A percentile compares a stretch with the other conserved stretches of the same genome.
These are phyloP conservation scores for Apodemia mormo DNA, from an alignment of 2,888 invertebrate genomes.

Conservation along the genomic window DNA sequence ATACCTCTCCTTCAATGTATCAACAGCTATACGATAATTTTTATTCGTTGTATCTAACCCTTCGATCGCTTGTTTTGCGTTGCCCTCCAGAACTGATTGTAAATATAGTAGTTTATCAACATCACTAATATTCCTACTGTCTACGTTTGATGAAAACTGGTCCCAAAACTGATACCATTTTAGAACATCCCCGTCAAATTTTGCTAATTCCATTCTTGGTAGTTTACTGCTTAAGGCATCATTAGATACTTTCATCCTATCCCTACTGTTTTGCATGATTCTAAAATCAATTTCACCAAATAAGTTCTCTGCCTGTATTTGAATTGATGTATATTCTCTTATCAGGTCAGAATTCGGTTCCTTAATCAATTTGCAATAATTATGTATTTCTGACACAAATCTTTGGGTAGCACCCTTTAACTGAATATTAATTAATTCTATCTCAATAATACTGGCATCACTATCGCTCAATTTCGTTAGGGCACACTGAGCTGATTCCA, in stretches of 20 bases:
- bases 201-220: slow-evolving; percentile 31
- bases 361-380: too few species aligned
- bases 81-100: too few species aligned
- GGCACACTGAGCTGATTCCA: too few species aligned
- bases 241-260: neutral
- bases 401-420: too few species aligned
- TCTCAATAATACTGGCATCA: too few species aligned
- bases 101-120: too few species aligned
- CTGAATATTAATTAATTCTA: too few species aligned
- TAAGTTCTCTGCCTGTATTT: neutral
- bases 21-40: slow-evolving; percentile 35
- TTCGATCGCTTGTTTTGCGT: too few species aligned
- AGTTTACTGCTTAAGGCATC: slow-evolving; percentile 21
- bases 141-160: slow-evolving; percentile 36
- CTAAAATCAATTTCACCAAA: neutral
- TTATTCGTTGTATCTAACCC: slow-evolving; percentile 36
- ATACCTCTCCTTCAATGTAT: slow-evolving; percentile 32
- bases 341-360: neutral
- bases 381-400: too few species aligned
- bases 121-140: slow-evolving; percentile 31
- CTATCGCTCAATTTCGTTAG: too few species aligned
- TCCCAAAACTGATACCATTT: slow-evolving; percentile 41
- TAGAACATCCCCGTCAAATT: slow-evolving; percentile 37
- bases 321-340: neutral
- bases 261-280: neutral